Percentiles rank a stretch among this genome's conserved stretches.
phyloP scores from a whole-genome alignment of 2,797 vertebrate species.

The Thripadectes ignobilis region DNA sequence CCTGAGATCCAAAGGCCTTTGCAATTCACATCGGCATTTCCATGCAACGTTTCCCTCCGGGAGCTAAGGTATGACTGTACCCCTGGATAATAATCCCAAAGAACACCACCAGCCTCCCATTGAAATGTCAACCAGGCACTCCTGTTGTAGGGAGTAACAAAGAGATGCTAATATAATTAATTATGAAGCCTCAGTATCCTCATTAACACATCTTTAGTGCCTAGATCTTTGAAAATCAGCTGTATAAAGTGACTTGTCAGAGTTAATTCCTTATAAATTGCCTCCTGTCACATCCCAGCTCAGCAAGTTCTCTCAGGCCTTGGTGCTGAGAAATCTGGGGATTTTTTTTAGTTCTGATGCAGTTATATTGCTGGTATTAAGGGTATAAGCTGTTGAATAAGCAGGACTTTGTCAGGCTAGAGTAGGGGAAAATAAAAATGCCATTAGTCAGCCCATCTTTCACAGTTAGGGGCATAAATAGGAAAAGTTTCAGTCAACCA shows the following conservation, averaged over 20 bases:
- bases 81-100: slow-evolving; percentile 63
- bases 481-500: not conserved
- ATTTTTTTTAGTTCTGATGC: not conserved
- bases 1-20: slow-evolving; percentile 31
- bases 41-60: slow-evolving; percentile 17
- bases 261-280: slow-evolving; percentile 66
- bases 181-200: slow-evolving; percentile 63
- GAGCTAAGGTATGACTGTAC: slow-evolving; percentile 58
- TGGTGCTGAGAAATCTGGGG: not conserved
- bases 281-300: slow-evolving; percentile 48
- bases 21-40: slow-evolving; percentile 56
- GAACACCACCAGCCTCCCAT: slow-evolving; percentile 48
- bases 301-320: slow-evolving; percentile 17
- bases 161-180: slow-evolving; percentile 70
- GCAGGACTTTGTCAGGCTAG: not conserved
- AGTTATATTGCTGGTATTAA: not conserved
- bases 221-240: slow-evolving; percentile 62
- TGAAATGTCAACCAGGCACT: slow-evolving; percentile 61
- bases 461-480: not conserved
- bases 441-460: not conserved
- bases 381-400: slow-evolving; percentile 19
- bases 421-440: not conserved
- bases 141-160: slow-evolving; percentile 47
- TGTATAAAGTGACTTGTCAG: slow-evolving; percentile 59
- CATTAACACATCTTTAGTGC: slow-evolving; percentile 68